Conservation (phyloP, 2,888 invertebrate genomes). For the Ichneumoninae sp. region DNA sequence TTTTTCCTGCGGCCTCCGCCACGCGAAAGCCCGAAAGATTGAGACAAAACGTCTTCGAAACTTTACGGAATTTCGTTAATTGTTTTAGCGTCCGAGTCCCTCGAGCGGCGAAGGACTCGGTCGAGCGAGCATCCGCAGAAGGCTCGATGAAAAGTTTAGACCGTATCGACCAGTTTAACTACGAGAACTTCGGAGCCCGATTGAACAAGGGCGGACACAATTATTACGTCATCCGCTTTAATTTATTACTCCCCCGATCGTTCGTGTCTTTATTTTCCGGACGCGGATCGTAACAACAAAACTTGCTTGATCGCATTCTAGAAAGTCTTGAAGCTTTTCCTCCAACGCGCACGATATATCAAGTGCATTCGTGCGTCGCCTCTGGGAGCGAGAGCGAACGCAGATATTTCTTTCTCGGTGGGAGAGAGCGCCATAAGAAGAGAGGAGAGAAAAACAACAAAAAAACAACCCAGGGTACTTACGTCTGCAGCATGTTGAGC, state of each 20-base stretch:
- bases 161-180: background rate
- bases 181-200: too few species aligned
- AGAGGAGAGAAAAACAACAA: conserved; percentile 14
- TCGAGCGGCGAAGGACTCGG: background rate
- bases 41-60: conserved; percentile 6
- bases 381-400: conserved; percentile 29
- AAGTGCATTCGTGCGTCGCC: conserved; percentile 9
- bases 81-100: background rate
- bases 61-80: background rate
- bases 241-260: background rate
- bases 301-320: conserved; percentile 40
- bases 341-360: conserved; percentile 22
- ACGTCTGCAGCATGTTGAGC: conserved; percentile 60
- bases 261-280: conserved; percentile 6
- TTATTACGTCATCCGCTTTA: background rate
- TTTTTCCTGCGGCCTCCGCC: background rate
- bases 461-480: conserved; percentile 50
- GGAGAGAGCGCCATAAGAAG: conserved; percentile 45
- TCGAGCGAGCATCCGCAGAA: background rate
- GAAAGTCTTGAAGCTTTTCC: conserved; percentile 52
- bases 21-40: conserved; percentile 18
- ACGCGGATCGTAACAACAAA: conserved; percentile 5
- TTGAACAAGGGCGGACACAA: too few species aligned
- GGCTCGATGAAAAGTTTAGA: background rate
- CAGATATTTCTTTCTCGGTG: conserved; percentile 38